Conservation (phyloP, 1,140 invertebrate genomes). For the Heterodera carotae region DNA sequence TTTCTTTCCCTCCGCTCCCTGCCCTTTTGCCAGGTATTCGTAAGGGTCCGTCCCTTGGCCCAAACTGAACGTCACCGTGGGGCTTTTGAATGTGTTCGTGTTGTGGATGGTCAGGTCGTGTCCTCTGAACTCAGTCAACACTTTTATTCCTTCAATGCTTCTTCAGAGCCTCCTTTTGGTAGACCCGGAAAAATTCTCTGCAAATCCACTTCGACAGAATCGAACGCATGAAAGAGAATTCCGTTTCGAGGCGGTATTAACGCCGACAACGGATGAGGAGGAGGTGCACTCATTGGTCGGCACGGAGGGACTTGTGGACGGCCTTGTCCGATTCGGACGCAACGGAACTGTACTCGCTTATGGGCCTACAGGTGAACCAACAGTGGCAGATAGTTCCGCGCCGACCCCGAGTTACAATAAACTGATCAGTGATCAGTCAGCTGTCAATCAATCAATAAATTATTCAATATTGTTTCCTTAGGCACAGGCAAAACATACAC, state of each 20-base stretch:
- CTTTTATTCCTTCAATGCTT: constrained; percentile 26
- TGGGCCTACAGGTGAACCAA: constrained; percentile 76
- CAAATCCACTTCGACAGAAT: constrained; percentile 73
- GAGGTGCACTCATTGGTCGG: constrained; percentile 78
- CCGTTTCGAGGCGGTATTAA: constrained; percentile 82
- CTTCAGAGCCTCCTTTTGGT: constrained; percentile 69
- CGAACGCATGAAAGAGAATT: constrained; percentile 76
- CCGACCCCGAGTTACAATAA: no score
- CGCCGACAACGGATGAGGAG: constrained; percentile 71
- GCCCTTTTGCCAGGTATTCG: constrained; percentile 67
- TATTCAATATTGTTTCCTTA: constrained; percentile 61
- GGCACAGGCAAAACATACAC: constrained; percentile 95
- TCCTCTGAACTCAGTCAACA: background rate
- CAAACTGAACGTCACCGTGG: constrained; percentile 68
- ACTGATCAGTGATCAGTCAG: background rate
- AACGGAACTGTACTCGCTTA: constrained; percentile 94
- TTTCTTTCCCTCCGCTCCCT: background rate
- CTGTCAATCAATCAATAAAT: background rate
- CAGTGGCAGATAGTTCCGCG: background rate
- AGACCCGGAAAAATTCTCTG: constrained; percentile 72
- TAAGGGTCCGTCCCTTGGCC: constrained; percentile 69
- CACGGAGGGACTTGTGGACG: constrained; percentile 70
- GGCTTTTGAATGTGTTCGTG: constrained; percentile 68
- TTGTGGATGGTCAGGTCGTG: constrained; percentile 68
- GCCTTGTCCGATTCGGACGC: constrained; percentile 69